These are phyloP conservation scores for Coregonus suidteri DNA, from an alignment of 2,797 vertebrate genomes.

Conservation along the genomic window DNA sequence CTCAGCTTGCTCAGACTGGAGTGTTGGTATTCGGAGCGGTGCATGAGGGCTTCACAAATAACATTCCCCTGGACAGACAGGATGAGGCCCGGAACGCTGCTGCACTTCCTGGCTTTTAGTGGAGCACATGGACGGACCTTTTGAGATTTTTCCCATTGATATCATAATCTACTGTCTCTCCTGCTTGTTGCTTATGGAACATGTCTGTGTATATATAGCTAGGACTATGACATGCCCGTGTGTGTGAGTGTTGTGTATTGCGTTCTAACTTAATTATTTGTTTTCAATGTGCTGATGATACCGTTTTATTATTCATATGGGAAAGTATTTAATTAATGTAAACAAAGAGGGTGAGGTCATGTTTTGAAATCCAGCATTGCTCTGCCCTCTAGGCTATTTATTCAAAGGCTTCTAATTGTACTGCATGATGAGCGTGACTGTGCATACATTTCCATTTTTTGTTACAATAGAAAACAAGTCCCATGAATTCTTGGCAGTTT, in stretches of 20 bases:
- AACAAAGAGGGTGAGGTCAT: constrained; percentile 1
- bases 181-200: constrained; percentile 6
- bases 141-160: constrained; percentile 14
- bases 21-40: constrained; percentile 10
- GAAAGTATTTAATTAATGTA: constrained; percentile 4
- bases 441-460: constrained; percentile 1
- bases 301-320: neutral
- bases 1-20: neutral
- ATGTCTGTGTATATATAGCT: neutral
- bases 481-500: constrained; percentile 1
- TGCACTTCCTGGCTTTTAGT: constrained; percentile 26
- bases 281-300: constrained; percentile 2
- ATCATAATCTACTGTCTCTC: constrained; percentile 5
- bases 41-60: constrained; percentile 20
- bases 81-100: constrained; percentile 20
- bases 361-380: constrained; percentile 14
- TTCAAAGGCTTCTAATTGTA: constrained; percentile 1
- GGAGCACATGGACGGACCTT: neutral
- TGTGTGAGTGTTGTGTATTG: neutral
- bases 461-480: constrained; percentile 1
- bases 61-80: constrained; percentile 24
- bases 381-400: constrained; percentile 4
- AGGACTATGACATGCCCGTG: neutral
- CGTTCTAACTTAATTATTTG: constrained; percentile 1
- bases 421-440: neutral